Evolutionary conservation across 2,113 vertebrate genomes (phyloP), one percentile per base, ranked within the genome.

Genomic region (Ochotona curzoniae): DNA sequence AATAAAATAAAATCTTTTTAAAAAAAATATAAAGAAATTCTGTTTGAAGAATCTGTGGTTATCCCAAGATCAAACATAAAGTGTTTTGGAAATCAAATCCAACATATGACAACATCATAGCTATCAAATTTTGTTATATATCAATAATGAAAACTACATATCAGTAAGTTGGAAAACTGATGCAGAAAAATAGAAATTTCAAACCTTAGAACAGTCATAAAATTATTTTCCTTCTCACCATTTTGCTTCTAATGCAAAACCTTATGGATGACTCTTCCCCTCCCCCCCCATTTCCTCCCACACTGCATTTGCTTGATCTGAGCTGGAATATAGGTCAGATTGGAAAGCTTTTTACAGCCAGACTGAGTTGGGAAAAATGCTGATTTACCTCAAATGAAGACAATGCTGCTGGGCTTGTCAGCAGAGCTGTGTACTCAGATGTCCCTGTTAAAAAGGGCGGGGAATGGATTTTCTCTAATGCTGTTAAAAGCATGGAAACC

Each of bases 381-480:
- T 90, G 61, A 87, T 49, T 87, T 61, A 83, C 61, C n/a, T 88
- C 54, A 80, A 67, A 92, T 38, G 60, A 86, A 93, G 38, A 78
- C 69, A 87, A 18, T 28, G 73, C 13, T 78, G 84, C 80, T 61
- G 71, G 89, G 81, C 26, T 49, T 38, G 12, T 75, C 47, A 61
- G 70, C 9, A 35, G 1, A 51, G 44, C 70, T n/a, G 15, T 17
- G 9, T 23, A 2, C 15, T 10, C 70, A 89, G 61, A 84, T 91
- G 89, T 30, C 30, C 60, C 61, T 95, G 8, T 44, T 87, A 90
- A 47, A 67, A 60, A 57, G 49, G 66, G 70, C 30, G 4, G 49
- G 23, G 82, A 93, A 92, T 90, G 38, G 54, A 78, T 90, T 95
- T 96, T 95, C 78, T 71, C 23, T 84, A 88, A 87, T 74, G 54